Evolutionary conservation across 1,140 invertebrate species (phyloP).

Genomic region (Antheraea mylitta): DNA sequence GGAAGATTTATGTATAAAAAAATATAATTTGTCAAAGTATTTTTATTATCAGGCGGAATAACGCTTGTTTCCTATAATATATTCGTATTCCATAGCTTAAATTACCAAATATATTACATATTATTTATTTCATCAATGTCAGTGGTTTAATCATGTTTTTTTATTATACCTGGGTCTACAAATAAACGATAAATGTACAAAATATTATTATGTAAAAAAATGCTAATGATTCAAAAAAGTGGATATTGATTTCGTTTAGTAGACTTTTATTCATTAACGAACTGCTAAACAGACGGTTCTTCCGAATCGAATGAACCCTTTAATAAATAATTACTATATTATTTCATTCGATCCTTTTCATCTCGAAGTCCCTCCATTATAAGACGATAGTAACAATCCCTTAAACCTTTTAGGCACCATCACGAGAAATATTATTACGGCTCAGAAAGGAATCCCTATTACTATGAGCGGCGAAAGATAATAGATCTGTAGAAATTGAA

Average conservation of each 20-base stretch:
- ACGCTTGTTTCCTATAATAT: too few species aligned
- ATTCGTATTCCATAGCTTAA: too few species aligned
- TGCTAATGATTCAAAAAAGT: background rate
- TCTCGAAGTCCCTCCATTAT: conserved; percentile 6
- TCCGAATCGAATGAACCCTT: background rate
- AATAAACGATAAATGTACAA: too few species aligned
- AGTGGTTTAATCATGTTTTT: too few species aligned
- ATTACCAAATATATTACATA: too few species aligned
- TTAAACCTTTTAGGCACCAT: conserved; percentile 35
- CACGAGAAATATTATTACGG: conserved; percentile 48
- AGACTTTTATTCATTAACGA: background rate
- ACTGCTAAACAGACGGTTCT: background rate
- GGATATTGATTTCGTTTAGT: background rate
- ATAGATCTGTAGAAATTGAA: conserved; percentile 62
- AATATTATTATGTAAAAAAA: too few species aligned
- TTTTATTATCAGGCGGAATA: too few species aligned
- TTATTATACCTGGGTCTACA: too few species aligned
- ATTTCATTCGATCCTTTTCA: conserved; percentile 3
- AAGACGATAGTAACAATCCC: conserved; percentile 19
- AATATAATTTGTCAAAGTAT: too few species aligned
- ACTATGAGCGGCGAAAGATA: conserved; percentile 59
- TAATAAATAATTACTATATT: conserved; percentile 11
- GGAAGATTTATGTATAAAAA: too few species aligned
- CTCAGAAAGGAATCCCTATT: conserved; percentile 47
- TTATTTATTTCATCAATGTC: too few species aligned